Base-by-base conservation (phyloP, 2,113 vertebrate species). In the Heliornis fulica region DNA sequence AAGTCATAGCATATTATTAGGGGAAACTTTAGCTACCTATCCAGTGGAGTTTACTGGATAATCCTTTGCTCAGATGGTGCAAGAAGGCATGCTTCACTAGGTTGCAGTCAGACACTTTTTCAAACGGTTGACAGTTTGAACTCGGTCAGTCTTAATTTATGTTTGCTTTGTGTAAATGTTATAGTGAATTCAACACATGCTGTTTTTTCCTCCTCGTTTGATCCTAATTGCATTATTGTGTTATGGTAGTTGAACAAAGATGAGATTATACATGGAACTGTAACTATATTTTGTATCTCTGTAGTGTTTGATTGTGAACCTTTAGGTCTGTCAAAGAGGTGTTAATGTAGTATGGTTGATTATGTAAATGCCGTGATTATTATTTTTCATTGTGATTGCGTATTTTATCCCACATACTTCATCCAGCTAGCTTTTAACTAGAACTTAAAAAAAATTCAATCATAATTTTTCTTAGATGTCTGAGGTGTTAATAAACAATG, bases 121-220 rank as follows among this genome's bases (percentile, higher is more conserved):
- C 72, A 84, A 63, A 31, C 41, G 54, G 0, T 36, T 65, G 59
- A 50, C 25, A 69, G 0, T 21, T 15, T 34, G 23, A 82, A 64
- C 31, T 77, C 32, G 13, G 53, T 86, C 32, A 15, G 53, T 86
- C n/a, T 80, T 80, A 57, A 36, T 76, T 90, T 4, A 53, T 68
- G 83, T 11, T 32, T 68, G 10, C 38, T 64, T 16, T 54, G 0
- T 48, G 15, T 63, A 63, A 83, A 36, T 80, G 13, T 15, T 53
- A 29, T 7, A 4, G 32, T 77, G 54, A n/a, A 45, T 60, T 51
- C 51, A 70, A 41, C 10, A 34, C 17, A 3, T 20, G 11, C 36
- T 0, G 0, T 0, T 23, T 50, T 70, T 90, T 68, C 15, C 18
- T 80, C 15, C 12, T 68, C 4, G 1, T 28, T 16, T 28, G 32